Evolutionary conservation across 2,113 vertebrate genomes (phyloP).

Genomic region (Neofelis nebulosa): DNA sequence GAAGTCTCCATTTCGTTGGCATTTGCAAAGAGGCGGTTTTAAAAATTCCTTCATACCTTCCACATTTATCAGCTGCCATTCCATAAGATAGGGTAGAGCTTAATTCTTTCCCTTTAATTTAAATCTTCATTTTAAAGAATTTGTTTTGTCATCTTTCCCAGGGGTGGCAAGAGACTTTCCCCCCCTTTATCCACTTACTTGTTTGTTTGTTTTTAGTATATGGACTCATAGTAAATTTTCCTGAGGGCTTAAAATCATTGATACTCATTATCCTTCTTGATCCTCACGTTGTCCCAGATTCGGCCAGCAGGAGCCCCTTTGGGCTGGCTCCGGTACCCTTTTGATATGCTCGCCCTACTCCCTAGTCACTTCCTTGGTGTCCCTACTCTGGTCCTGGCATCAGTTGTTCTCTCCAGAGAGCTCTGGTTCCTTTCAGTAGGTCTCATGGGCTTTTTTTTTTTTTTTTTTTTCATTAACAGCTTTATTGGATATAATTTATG

Average conservation of each 20-base stretch:
- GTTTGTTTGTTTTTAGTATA: background rate
- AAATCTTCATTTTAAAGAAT: background rate
- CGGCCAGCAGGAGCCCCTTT: background rate
- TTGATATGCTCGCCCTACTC: background rate
- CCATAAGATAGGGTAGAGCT: background rate
- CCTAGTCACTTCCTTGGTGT: background rate
- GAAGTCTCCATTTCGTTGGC: background rate
- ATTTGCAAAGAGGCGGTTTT: background rate
- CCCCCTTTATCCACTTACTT: background rate
- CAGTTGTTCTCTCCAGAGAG: background rate
- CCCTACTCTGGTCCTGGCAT: background rate
- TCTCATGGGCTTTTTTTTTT: background rate
- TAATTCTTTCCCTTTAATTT: background rate
- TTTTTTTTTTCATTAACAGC: background rate
- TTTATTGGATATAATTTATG: background rate
- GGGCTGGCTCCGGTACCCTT: background rate
- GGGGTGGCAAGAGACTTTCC: background rate
- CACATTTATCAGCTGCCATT: background rate
- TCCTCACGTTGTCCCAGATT: background rate
- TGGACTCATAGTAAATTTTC: background rate
- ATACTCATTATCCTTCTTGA: background rate
- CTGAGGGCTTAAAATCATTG: background rate
- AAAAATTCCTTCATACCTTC: background rate
- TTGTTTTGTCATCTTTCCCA: background rate
- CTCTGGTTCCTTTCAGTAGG: background rate